Conservation (phyloP, 2,113 vertebrate species). For the Cnemophilus loriae region DNA sequence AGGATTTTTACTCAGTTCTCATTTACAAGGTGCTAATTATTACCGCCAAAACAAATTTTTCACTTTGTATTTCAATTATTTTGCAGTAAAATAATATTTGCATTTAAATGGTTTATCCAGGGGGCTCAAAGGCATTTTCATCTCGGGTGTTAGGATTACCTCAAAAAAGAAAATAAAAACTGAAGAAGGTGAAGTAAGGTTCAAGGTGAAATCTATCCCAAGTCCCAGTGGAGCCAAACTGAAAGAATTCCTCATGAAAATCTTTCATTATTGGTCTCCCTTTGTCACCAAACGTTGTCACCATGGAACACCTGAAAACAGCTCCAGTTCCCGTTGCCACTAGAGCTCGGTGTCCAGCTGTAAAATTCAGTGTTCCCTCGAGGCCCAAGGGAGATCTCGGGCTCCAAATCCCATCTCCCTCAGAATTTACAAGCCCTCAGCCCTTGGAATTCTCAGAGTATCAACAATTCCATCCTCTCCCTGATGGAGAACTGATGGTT, state of each 20-base stretch:
- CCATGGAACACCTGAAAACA: background rate
- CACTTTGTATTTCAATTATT: slow-evolving; percentile 18
- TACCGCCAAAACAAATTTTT: background rate
- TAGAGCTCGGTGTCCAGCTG: background rate
- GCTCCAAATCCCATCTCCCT: background rate
- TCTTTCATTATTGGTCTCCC: background rate
- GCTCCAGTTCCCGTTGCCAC: background rate
- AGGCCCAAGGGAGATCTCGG: background rate
- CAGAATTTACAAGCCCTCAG: background rate
- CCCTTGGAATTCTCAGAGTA: background rate
- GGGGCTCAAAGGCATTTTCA: slow-evolving; percentile 9
- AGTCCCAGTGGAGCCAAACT: background rate
- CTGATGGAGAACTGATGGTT: background rate
- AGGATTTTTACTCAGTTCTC: background rate
- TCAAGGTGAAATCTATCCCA: slow-evolving; percentile 33
- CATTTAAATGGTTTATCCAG: slow-evolving; percentile 12
- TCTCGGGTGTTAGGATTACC: background rate
- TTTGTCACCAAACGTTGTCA: background rate
- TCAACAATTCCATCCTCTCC: background rate
- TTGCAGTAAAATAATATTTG: slow-evolving; percentile 12
- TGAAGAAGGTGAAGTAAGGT: background rate
- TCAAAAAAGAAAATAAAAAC: background rate
- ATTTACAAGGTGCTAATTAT: slow-evolving; percentile 23
- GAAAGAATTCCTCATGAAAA: slow-evolving; percentile 27
- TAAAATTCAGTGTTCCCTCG: background rate